phyloP scores from a whole-genome alignment of 2,797 vertebrate species.

The Pangasius sanitwongsei region DNA sequence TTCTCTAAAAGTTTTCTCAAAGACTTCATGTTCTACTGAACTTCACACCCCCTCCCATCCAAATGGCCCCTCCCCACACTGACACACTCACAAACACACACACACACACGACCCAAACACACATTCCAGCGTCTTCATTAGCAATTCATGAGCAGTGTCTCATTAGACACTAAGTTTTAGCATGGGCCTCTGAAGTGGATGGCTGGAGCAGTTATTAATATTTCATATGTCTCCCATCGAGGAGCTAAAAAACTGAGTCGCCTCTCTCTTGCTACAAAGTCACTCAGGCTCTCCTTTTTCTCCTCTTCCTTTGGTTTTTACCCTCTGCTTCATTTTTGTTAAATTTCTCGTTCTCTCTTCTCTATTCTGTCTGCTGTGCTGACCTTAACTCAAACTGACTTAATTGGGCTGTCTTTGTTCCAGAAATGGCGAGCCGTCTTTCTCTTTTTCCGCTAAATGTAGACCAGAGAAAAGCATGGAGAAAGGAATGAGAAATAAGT shows the following conservation, averaged over 20 bases:
- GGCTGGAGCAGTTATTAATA: slow-evolving; percentile 82
- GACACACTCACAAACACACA: slow-evolving; percentile 64
- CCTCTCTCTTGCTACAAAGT: slow-evolving; percentile 78
- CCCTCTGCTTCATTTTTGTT: slow-evolving; percentile 52
- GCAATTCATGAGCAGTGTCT: slow-evolving; percentile 81
- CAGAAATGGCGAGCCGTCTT: slow-evolving; percentile 75
- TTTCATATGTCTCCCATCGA: slow-evolving; percentile 80
- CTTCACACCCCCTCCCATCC: slow-evolving; percentile 41
- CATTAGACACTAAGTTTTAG: slow-evolving; percentile 81
- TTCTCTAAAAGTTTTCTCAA: slow-evolving; percentile 54
- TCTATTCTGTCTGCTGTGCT: slow-evolving; percentile 66
- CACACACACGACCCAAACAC: slow-evolving; percentile 61
- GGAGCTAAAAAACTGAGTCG: slow-evolving; percentile 73
- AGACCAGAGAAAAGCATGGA: slow-evolving; percentile 31
- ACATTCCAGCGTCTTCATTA: slow-evolving; percentile 78
- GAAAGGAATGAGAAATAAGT: slow-evolving; percentile 11
- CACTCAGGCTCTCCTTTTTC: slow-evolving; percentile 60
- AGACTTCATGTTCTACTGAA: slow-evolving; percentile 56
- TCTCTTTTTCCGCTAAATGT: slow-evolving; percentile 59
- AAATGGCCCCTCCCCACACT: slow-evolving; percentile 58
- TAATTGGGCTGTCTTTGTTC: slow-evolving; percentile 83
- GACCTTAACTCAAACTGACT: slow-evolving; percentile 81
- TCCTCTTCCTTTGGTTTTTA: slow-evolving; percentile 42
- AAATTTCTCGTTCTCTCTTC: slow-evolving; percentile 61
- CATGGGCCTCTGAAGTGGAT: slow-evolving; percentile 79